A percentile compares a stretch with the other conserved stretches of the same genome.
Evolutionary conservation across 2,113 vertebrate species (phyloP).

Genomic region (Takifugu bimaculatus): DNA sequence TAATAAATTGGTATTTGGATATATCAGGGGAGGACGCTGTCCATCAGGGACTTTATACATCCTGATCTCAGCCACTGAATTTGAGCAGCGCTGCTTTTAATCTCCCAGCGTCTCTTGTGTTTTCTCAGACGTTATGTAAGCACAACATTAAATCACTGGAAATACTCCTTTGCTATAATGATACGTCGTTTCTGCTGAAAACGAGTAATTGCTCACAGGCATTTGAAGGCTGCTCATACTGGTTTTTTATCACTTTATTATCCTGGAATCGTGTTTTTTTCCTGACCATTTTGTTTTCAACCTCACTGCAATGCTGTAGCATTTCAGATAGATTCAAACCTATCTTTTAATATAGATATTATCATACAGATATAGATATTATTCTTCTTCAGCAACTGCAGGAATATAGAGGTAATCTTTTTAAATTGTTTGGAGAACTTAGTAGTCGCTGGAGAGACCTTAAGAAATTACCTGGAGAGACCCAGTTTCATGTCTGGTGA

Average conservation of each 20-base stretch:
- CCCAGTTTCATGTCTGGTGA: background rate
- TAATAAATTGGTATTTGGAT: background rate
- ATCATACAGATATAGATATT: background rate
- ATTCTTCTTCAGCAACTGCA: background rate
- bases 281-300: background rate
- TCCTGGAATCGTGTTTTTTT: background rate
- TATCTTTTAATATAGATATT: too few relatives aligned
- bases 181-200: background rate
- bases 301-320: background rate
- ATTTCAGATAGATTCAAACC: too few relatives aligned
- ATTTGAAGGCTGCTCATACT: background rate
- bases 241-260: background rate
- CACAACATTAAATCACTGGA: background rate
- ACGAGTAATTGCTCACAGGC: background rate
- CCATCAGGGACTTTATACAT: background rate
- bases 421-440: background rate
- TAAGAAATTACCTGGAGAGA: conserved; percentile 1
- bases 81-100: background rate
- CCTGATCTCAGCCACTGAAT: background rate
- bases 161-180: background rate
- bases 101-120: background rate
- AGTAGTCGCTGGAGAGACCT: conserved; percentile 3
- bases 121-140: background rate
- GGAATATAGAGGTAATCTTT: background rate
- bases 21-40: background rate